Base-by-base conservation (phyloP, 2,888 invertebrate species). In the Lasioglossum villosulum region DNA sequence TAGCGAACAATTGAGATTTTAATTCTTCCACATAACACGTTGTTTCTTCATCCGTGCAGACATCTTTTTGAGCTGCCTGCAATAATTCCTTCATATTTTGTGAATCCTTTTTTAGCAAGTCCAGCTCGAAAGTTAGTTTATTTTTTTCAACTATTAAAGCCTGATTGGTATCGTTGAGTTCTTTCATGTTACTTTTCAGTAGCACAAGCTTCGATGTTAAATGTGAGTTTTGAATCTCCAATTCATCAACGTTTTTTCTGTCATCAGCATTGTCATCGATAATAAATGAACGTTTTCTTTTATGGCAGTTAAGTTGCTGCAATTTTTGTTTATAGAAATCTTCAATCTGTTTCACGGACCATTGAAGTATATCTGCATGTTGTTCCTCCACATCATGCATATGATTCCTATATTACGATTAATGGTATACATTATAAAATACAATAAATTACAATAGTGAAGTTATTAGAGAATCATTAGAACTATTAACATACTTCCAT, bases 241-340 rank as follows among this genome's bases (percentile, higher is more conserved):
- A 80, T 59, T 93, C 92, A 59, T 88, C 84, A 6, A 86, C 23
- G 48, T 73, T 56, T 71, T 45, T 72, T 75, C 79, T 77, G 39
- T 88, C 87, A 56, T 83, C 78, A 16, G 80, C 66, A 0, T 88
- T 77, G 56, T 78, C 75, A 0, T 83, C 83, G 4, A 45, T 75
- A 2, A 75, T 6, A 1, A 88, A 88, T 0, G 87, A 66, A 0
- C 92, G 90, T 74, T 91, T 93, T 70, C 91, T 91, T 30, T 92
- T 92, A 23, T 88, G 85, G 1, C 75, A 83, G 14, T 56, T 87
- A 5, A 92, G 23, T 52, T 93, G 78, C 37, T 88, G 80, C 34
- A 93, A 79, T 85, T 94, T 92, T 70, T 92, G 88, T 72, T 94
- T 91, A 68, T 94, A 95, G 89, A 92, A 93, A 10, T 88, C 85